Evolutionary conservation across 1,140 invertebrate species (phyloP).

Genomic region (Brachionus paranguensis): DNA sequence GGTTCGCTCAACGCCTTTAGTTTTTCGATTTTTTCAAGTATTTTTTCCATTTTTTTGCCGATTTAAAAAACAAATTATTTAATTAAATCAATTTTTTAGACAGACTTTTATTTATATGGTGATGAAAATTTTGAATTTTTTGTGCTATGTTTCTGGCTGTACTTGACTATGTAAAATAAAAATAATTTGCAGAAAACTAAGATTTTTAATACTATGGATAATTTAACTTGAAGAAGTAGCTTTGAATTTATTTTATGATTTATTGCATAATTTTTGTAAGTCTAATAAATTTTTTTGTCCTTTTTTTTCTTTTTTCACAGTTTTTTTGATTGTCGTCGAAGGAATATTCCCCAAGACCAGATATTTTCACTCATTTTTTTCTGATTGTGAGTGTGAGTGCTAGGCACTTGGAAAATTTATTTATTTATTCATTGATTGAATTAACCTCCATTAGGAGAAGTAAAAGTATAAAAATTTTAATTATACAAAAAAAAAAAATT

Average conservation of each 20-base stretch:
- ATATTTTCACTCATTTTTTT: no score
- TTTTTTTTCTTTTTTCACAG: background rate
- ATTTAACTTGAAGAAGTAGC: no score
- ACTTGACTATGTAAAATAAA: background rate
- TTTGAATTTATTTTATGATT: background rate
- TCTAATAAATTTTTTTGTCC: background rate
- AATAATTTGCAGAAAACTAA: background rate
- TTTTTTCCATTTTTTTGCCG: constrained; percentile 42
- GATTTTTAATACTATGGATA: no score
- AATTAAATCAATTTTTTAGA: background rate
- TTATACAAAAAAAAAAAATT: no score
- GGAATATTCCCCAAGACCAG: no score
- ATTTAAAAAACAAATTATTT: background rate
- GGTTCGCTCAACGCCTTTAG: background rate
- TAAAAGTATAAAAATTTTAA: no score
- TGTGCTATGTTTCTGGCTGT: background rate
- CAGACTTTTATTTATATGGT: background rate
- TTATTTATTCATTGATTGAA: no score
- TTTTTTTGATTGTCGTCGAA: no score
- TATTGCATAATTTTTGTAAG: background rate
- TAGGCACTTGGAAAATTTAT: no score
- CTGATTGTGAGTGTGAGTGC: no score
- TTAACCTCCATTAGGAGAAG: no score
- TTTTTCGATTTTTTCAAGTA: constrained; percentile 37
- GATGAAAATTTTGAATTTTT: background rate